Conservation (phyloP, 2,888 invertebrate genomes). For the Dexiosoma caninum region DNA sequence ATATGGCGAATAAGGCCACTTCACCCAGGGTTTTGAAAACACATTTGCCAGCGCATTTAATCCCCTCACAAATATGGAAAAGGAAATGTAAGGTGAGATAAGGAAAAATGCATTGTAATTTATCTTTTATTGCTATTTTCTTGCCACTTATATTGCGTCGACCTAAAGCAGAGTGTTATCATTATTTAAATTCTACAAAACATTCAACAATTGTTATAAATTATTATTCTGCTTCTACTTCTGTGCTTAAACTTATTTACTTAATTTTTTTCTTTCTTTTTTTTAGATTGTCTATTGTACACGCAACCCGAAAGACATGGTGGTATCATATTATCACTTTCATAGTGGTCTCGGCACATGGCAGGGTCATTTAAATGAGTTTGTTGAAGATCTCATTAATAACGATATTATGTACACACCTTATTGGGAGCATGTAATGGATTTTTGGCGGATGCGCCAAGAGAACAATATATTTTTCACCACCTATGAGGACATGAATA, state of each 20-base stretch:
- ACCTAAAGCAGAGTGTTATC: too few species aligned
- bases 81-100: slow-evolving; percentile 65
- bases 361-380: slow-evolving; percentile 77
- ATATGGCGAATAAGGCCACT: slow-evolving; percentile 24
- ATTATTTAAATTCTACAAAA: too few species aligned
- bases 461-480: slow-evolving; percentile 68
- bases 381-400: slow-evolving; percentile 58
- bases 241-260: too few species aligned
- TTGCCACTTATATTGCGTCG: too few species aligned
- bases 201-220: too few species aligned
- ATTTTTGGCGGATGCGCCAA: slow-evolving; percentile 69
- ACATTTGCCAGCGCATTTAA: slow-evolving; percentile 67
- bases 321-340: slow-evolving; percentile 86
- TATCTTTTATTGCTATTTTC: too few species aligned
- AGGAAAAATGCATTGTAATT: background rate
- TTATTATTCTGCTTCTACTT: too few species aligned
- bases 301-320: slow-evolving; percentile 89
- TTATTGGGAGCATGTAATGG: slow-evolving; percentile 68
- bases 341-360: slow-evolving; percentile 81
- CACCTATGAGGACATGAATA: slow-evolving; percentile 70
- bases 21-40: slow-evolving; percentile 66
- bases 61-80: slow-evolving; percentile 66
- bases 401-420: slow-evolving; percentile 61
- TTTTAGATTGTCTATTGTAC: slow-evolving; percentile 86
- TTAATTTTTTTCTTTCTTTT: background rate